phyloP scores from a whole-genome alignment of 2,888 invertebrate species.

The Thecocarcelia acutangulata region DNA sequence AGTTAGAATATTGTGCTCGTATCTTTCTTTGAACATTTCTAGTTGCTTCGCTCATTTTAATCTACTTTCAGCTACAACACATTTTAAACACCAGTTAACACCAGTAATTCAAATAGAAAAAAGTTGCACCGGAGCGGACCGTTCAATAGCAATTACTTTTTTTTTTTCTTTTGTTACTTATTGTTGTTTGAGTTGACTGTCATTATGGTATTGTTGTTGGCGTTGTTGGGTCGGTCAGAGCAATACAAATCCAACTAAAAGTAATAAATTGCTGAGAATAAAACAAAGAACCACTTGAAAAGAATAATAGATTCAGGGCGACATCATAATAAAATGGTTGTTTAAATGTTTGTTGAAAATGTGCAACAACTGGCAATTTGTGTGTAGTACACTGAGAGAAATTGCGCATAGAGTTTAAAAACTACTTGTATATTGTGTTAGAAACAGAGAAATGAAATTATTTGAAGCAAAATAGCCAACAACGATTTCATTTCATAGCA shows the following conservation, averaged over 20 bases:
- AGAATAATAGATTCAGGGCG: conserved; percentile 64
- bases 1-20: conserved; percentile 18
- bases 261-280: conserved; percentile 44
- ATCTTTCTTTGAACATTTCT: neutral
- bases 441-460: too few relatives aligned
- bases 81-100: conserved; percentile 29
- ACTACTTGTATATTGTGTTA: too few relatives aligned
- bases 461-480: too few relatives aligned
- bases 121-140: neutral
- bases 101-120: neutral
- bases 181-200: conserved; percentile 20
- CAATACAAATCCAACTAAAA: conserved; percentile 67
- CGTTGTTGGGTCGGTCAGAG: conserved; percentile 24
- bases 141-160: conserved; percentile 38
- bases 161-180: neutral
- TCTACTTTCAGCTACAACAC: conserved; percentile 54
- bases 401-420: neutral
- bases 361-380: conserved; percentile 29
- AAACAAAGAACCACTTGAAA: conserved; percentile 66
- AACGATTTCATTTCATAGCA: too few relatives aligned
- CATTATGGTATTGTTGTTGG: conserved; percentile 22
- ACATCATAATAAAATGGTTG: conserved; percentile 68
- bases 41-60: conserved; percentile 38
- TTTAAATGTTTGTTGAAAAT: conserved; percentile 62
- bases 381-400: conserved; percentile 39